Base-by-base conservation (phyloP, 1,140 invertebrate genomes). In the Lysiphlebus fabarum region DNA sequence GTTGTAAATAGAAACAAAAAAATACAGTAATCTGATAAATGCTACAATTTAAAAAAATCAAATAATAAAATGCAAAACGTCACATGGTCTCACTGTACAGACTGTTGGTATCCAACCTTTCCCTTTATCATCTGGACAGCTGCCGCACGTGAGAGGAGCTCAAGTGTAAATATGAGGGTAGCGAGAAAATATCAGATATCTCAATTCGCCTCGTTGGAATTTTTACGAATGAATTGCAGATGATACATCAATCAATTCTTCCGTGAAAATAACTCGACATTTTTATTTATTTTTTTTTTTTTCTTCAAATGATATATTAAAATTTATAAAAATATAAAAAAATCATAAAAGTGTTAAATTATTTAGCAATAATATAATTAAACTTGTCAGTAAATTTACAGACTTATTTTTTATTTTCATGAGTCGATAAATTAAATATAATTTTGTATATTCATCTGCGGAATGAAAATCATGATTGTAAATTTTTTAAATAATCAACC, bases 91-190 rank as follows among this genome's bases (percentile, higher is more conserved):
- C 45, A 49, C 57, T 51, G 57, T 58, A n/a, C 41, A 45, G 41
- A 45, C 41, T 43, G 11, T 47, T 33, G 48, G 49, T 36, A 37
- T 14, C 45, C 57, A 45, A 55, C 17, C n/a, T 41, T 53, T 50
- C 34, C 48, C 57, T 53, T 42, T 53, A 53, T 58, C 49, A 45
- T 36, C 49, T 53, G 41, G 57, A 58, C 57, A 58, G 57, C 57
- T 58, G 57, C 41, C 40, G 34, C 17, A 26, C 40, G 47, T 17
- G 47, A 8, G 7, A 40, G 4, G 17, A 44, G 33, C 45, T 50
- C 57, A 36, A 53, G 49, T 49, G 41, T 58, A 34, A 49, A 43
- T 55, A 26, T 42, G 48, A 43, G n/a, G 48, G 49, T 54, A 53
- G 17, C 40, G 45, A 33, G 43, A 14, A 11, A 4, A 51, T 51